phyloP scores from a whole-genome alignment of 2,888 invertebrate genomes.

The Orthosia incerta region DNA sequence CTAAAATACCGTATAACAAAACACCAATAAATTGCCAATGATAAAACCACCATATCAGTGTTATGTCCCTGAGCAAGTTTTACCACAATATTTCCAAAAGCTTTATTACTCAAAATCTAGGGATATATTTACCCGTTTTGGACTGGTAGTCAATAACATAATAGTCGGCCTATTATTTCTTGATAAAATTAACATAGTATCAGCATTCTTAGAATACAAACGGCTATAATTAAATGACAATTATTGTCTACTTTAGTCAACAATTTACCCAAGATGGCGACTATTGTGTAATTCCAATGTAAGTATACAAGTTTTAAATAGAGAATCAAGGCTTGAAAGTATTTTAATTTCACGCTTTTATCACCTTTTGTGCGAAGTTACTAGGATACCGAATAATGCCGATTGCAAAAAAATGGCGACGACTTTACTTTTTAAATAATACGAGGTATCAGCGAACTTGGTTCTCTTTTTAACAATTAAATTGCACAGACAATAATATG shows the following conservation, averaged over 20 bases:
- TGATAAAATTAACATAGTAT: conserved; percentile 51
- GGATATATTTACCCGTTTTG: conserved; percentile 34
- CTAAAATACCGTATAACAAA: neutral
- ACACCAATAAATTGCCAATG: neutral
- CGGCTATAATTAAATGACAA: conserved; percentile 54
- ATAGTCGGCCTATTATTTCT: conserved; percentile 42
- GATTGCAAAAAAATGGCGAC: conserved; percentile 1
- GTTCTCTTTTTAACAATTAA: conserved; percentile 12
- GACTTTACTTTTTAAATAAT: conserved; percentile 2
- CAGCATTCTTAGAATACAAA: conserved; percentile 53
- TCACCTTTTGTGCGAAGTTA: conserved; percentile 15
- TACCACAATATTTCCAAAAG: conserved; percentile 16
- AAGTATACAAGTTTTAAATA: conserved; percentile 6
- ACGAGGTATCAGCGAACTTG: neutral
- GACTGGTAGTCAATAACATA: conserved; percentile 41
- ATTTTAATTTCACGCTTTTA: conserved; percentile 48
- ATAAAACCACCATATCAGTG: conserved; percentile 13
- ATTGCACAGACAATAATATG: conserved; percentile 5
- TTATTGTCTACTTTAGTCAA: conserved; percentile 26
- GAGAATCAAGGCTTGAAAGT: conserved; percentile 1
- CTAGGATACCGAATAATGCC: conserved; percentile 4
- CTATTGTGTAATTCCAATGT: conserved; percentile 12
- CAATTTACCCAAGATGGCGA: conserved; percentile 23
- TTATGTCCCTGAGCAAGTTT: conserved; percentile 8
- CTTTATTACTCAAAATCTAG: conserved; percentile 34